Percentiles rank a stretch among this genome's conserved stretches.
phyloP scores from a whole-genome alignment of 2,113 vertebrate genomes.

The Cebidichthys violaceus region DNA sequence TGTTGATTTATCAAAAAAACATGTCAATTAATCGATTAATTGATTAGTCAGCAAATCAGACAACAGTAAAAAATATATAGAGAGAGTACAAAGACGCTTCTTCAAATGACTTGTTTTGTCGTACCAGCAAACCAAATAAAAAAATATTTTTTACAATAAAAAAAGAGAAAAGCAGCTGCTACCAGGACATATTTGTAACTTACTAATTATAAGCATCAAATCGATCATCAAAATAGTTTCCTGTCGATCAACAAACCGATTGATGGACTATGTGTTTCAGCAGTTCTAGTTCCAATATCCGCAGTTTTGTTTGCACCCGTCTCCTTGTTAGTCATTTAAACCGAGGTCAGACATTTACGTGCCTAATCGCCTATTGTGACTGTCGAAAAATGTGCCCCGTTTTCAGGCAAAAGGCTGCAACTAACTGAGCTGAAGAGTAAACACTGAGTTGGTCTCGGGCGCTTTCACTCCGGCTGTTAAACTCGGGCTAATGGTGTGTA shows the following conservation, averaged over 20 bases:
- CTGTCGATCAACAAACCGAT: background rate
- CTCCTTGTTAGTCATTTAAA: conserved; percentile 40
- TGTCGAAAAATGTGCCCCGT: conserved; percentile 38
- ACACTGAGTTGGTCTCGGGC: conserved; percentile 54
- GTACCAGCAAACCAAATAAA: background rate
- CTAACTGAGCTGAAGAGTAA: conserved; percentile 80
- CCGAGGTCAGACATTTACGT: conserved; percentile 53
- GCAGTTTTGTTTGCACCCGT: conserved; percentile 7
- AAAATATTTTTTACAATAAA: background rate
- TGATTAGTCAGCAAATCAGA: background rate
- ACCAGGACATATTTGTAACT: background rate
- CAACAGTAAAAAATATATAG: background rate
- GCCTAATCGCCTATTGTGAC: conserved; percentile 55
- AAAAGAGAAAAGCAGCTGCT: background rate
- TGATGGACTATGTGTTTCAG: background rate
- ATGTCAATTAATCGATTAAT: background rate
- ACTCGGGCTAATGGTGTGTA: conserved; percentile 72
- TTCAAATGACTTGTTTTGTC: background rate
- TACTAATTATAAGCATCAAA: background rate
- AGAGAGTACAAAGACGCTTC: background rate
- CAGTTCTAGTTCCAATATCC: background rate
- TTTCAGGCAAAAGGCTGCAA: conserved; percentile 54
- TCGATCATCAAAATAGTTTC: background rate
- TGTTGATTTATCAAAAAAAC: background rate
- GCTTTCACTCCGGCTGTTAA: conserved; percentile 66